Evolutionary conservation across 2,888 invertebrate species (phyloP).

Genomic region (Ormyrus labotus): DNA sequence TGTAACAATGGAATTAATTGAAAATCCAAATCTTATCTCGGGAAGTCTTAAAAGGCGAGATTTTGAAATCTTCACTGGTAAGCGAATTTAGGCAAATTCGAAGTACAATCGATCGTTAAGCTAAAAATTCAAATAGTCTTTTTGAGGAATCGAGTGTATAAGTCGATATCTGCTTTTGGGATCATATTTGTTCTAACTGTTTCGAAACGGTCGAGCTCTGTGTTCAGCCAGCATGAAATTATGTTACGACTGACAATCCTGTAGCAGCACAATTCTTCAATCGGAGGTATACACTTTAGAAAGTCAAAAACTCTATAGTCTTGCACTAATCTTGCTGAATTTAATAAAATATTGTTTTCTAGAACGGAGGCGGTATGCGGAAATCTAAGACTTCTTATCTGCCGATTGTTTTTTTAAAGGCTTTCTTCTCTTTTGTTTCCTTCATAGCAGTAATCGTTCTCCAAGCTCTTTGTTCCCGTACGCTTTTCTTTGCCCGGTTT

Average conservation of each 20-base stretch:
- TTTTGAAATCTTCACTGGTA: neutral
- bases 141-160: neutral
- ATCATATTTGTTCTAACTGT: no score
- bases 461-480: neutral
- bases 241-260: slow-evolving; percentile 29
- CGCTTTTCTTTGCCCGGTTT: slow-evolving; percentile 7
- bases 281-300: slow-evolving; percentile 28
- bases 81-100: neutral
- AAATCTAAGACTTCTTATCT: slow-evolving; percentile 28
- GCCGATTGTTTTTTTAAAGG: neutral
- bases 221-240: slow-evolving; percentile 41
- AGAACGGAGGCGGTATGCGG: slow-evolving; percentile 12
- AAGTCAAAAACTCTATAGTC: slow-evolving; percentile 6
- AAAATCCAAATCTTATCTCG: neutral
- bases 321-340: neutral
- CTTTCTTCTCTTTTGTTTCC: slow-evolving; percentile 19
- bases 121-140: neutral
- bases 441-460: neutral
- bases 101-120: no score
- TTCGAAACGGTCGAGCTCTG: neutral
- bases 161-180: no score
- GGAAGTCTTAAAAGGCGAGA: neutral
- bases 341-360: slow-evolving; percentile 28
- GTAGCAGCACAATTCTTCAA: slow-evolving; percentile 14
- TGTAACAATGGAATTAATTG: slow-evolving; percentile 1